These are phyloP conservation scores for Bhutanitis thaidina DNA, from an alignment of 2,888 invertebrate species.

Conservation along the genomic window DNA sequence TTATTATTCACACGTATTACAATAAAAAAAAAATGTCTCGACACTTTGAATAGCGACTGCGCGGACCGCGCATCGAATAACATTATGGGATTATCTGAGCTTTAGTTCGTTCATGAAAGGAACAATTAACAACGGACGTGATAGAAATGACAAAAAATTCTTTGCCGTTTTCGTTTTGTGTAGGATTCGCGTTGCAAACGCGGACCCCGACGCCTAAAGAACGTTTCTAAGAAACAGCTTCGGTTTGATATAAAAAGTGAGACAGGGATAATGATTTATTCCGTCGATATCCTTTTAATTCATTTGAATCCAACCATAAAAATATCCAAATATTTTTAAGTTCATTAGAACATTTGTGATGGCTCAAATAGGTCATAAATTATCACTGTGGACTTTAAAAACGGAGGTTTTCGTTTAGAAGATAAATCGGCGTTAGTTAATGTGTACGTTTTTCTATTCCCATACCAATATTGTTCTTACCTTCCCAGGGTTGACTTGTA, in stretches of 20 bases:
- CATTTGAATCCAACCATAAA: not conserved
- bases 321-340: not conserved
- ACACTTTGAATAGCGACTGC: constrained; percentile 31
- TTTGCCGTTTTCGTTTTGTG: constrained; percentile 13
- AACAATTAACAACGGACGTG: constrained; percentile 65
- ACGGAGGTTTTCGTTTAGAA: too few relatives aligned
- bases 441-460: too few relatives aligned
- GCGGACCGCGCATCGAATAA: constrained; percentile 47
- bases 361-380: too few relatives aligned
- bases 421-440: too few relatives aligned
- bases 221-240: constrained; percentile 28
- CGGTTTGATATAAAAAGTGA: constrained; percentile 17
- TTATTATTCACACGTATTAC: constrained; percentile 59
- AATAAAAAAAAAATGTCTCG: constrained; percentile 44
- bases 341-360: too few relatives aligned
- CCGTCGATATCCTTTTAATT: constrained; percentile 8
- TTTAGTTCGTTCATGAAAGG: constrained; percentile 58
- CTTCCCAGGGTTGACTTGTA: too few relatives aligned
- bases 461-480: too few relatives aligned
- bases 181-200: constrained; percentile 32
- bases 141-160: constrained; percentile 24
- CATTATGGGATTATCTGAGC: constrained; percentile 62
- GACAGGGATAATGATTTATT: constrained; percentile 8
- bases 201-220: constrained; percentile 29
- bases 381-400: too few relatives aligned